Evolutionary conservation across 1,140 invertebrate species (phyloP).

Genomic region (Ceratina japonica): DNA sequence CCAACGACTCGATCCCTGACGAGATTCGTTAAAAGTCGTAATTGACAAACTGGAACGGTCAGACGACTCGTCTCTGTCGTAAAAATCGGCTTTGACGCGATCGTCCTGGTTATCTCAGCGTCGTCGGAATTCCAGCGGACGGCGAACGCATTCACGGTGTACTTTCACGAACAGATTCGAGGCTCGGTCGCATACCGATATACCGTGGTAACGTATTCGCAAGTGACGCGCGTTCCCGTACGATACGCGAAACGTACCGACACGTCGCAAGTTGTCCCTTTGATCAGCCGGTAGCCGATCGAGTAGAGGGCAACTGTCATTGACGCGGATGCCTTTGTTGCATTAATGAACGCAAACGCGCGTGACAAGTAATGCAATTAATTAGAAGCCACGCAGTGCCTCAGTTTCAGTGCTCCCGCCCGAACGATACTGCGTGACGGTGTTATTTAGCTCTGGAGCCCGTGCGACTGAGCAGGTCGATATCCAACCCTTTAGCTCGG

Average conservation of each 20-base stretch:
- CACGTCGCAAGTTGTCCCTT: conserved; percentile 14
- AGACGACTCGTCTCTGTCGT: background rate
- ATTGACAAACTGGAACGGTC: background rate
- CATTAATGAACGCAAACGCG: conserved; percentile 47
- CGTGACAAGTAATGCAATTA: conserved; percentile 48
- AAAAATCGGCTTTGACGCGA: background rate
- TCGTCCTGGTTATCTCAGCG: no score
- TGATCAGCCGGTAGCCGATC: conserved; percentile 35
- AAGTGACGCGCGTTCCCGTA: background rate
- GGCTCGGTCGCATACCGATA: background rate
- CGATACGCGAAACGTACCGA: conserved; percentile 14
- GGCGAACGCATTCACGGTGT: background rate
- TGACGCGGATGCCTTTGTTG: conserved; percentile 41
- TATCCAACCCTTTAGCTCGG: background rate
- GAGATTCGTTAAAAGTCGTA: conserved; percentile 4
- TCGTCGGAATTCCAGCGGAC: background rate
- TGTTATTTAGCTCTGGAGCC: background rate
- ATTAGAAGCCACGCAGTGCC: conserved; percentile 30
- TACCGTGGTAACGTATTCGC: background rate
- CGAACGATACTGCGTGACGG: background rate
- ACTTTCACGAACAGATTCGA: background rate
- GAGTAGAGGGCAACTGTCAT: conserved; percentile 1
- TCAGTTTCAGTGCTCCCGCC: conserved; percentile 3
- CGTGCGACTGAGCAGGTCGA: background rate
- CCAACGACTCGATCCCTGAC: no score